phyloP scores from a whole-genome alignment of 2,888 invertebrate genomes.

The Teleiodes luculella region DNA sequence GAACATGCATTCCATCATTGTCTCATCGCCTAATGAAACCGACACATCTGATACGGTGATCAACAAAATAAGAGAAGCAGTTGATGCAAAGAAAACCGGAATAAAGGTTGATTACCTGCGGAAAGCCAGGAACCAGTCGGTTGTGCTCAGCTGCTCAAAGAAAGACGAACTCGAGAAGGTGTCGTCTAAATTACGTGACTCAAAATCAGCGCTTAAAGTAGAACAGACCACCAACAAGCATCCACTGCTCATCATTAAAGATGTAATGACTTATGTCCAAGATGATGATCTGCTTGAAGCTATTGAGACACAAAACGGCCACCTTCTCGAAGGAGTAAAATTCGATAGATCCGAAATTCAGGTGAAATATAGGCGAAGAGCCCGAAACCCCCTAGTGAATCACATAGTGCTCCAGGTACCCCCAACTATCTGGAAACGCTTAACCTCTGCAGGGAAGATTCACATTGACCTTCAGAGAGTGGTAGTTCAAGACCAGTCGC shows the following conservation, averaged over 20 bases:
- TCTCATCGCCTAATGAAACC: no score
- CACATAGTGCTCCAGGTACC: slow-evolving; percentile 1
- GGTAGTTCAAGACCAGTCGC: slow-evolving; percentile 7
- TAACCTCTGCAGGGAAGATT: background rate
- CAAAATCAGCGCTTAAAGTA: background rate
- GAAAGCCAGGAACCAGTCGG: no score
- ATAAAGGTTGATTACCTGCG: no score
- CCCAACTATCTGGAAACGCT: background rate
- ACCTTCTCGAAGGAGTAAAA: background rate
- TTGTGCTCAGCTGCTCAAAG: no score
- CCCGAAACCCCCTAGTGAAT: background rate
- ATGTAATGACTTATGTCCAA: background rate
- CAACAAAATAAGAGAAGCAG: no score
- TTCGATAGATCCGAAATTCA: background rate
- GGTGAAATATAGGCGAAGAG: background rate
- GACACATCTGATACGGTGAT: no score
- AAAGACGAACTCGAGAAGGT: no score
- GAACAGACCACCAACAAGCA: slow-evolving; percentile 13
- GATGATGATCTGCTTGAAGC: slow-evolving; percentile 14
- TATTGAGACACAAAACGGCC: slow-evolving; percentile 13
- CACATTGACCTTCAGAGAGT: slow-evolving; percentile 12
- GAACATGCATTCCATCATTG: no score
- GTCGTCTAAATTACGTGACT: no score
- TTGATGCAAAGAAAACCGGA: no score
- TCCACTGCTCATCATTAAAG: slow-evolving; percentile 12